phyloP scores from a whole-genome alignment of 1,140 invertebrate genomes.

The Chionoecetes opilio region DNA sequence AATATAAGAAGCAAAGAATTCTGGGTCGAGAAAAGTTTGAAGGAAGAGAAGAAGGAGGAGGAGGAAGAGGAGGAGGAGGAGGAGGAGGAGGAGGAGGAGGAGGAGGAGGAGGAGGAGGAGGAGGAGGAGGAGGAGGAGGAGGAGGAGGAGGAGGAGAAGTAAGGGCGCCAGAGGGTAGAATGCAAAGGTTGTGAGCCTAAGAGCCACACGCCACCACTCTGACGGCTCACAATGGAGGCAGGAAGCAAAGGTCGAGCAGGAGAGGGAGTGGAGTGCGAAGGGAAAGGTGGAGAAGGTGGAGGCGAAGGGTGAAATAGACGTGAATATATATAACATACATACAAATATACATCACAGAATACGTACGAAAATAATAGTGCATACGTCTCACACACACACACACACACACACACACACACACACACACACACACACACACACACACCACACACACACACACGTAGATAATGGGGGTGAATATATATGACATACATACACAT shows the following conservation, averaged over 20 bases:
- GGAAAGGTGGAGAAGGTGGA: not conserved
- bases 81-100: constrained; percentile 3
- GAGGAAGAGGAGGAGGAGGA: not conserved
- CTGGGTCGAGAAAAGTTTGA: not conserved
- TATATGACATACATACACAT: too few relatives aligned
- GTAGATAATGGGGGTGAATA: too few relatives aligned
- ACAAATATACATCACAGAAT: too few relatives aligned
- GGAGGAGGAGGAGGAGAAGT: not conserved
- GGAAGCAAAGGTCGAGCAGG: too few relatives aligned
- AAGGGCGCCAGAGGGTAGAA: not conserved
- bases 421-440: too few relatives aligned
- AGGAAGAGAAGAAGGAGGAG: not conserved
- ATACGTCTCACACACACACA: too few relatives aligned
- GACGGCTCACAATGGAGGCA: not conserved
- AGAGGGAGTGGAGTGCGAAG: not conserved
- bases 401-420: too few relatives aligned
- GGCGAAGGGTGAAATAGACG: too few relatives aligned
- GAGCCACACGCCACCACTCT: not conserved
- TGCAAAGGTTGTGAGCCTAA: not conserved
- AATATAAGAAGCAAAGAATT: not conserved
- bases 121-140: constrained; percentile 24
- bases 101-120: constrained; percentile 23
- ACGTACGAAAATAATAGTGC: too few relatives aligned
- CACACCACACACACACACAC: too few relatives aligned
- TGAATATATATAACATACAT: too few relatives aligned